Evolutionary conservation across 2,888 invertebrate genomes (phyloP), one percentile per base, ranked within the genome.

Genomic region (Beris morrisii): DNA sequence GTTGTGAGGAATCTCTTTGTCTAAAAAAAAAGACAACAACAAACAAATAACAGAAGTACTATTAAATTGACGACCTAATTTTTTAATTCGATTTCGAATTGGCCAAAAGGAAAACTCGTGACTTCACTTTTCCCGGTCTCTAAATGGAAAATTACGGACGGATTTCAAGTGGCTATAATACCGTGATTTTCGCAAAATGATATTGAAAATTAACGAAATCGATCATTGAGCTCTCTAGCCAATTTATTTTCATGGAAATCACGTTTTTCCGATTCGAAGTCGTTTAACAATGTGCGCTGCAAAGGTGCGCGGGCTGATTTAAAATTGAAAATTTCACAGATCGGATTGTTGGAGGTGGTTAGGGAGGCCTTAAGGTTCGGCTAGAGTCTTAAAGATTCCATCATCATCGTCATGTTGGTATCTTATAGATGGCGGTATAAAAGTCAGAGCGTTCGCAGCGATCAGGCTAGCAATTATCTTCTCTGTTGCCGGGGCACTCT

Each of bases 181-280:
- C 28, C 9, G 12, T n/a, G 12, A 45, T 45, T 22, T 30, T n/a
- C 28, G 22, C 31, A 3, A 28, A 38, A 38, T 38, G 38, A 12
- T 15, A 38, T 5, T 52, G 15, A 46, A 31, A 52, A 7, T 22
- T 38, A 61, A 38, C 7, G 48, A 43, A 61, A 61, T 61, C 61
- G 52, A 61, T 32, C 61, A 52, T 48, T 50, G 22, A 22, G 31
- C 38, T 31, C 22, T 13, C 38, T 50, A 6, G 13, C 38, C 48
- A 61, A 61, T 61, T 61, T 61, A 30, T 32, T 15, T 12, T 28
- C 13, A 52, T 50, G 52, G 22, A 32, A 61, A 52, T 61, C 61
- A 61, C 61, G 61, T 52, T 61, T 61, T 61, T 30, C 38, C 50
- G 22, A 61, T 61, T 50, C 50, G 22, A 38, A 22, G 15, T 38